Evolutionary conservation across 2,888 invertebrate species (phyloP), one percentile per base, ranked within the genome.

Genomic region (Pristionchus exspectatus): DNA sequence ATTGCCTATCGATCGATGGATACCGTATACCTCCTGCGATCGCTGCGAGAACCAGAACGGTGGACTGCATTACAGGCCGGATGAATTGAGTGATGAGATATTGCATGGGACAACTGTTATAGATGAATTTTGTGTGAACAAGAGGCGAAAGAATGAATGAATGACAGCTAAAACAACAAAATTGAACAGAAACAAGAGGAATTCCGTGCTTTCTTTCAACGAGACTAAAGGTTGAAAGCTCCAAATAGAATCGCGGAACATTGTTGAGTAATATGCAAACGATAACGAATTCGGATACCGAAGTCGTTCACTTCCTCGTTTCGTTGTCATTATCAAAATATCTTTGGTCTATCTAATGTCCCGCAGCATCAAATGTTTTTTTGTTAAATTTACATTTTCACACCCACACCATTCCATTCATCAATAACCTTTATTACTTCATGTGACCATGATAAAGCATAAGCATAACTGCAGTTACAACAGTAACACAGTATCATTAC

Each of bases 21-120:
- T 85, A 85, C 59, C 84, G 84, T 85, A 63, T 63, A 85, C 84
- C 84, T 85, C 84, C 84, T 0, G 27, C 84, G 50, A 85, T 85
- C 59, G 84, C 59, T 44, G 59, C 59, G n/a, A 85, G 84, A 85
- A 85, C 59, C 84, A 85, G 59, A 33, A 59, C 54, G 9, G 50
- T 27, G 10, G 81, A 81, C n/a, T 81, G 81, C 81, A 81, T 81
- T 50, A 81, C 81, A 12, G 81, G 77, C 7, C 21, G 77, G 81
- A 27, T n/a, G 50, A 50, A 81, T 81, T 50, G 81, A 81, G 50
- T 81, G 50, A 50, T n/a, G 27, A 54, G 30, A 33, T 10, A 4
- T 21, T 33, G 33, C 1, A 24, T 30, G 72, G 30, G 33, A 16
- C 5, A 14, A 30, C 30, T 33, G 54, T 81, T 81, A 81, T 81